Base-by-base conservation (phyloP, 2,113 vertebrate genomes). In the Dasyprocta punctata region DNA sequence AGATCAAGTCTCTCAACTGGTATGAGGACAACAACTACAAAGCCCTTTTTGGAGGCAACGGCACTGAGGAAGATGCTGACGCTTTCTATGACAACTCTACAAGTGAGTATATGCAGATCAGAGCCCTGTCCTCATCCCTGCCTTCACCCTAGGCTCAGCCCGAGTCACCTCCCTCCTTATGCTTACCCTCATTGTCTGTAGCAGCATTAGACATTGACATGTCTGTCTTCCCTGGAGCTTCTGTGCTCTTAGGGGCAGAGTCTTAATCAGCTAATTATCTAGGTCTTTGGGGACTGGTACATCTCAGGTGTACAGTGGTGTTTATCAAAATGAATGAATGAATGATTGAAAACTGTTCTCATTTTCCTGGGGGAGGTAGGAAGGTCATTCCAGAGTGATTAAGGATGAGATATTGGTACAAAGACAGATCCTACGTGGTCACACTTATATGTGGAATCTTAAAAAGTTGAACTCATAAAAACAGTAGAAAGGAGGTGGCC, bases 1-100 rank as follows among this genome's bases (percentile, higher is more conserved):
- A 99, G 98, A 99, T 99, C 97, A 99, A 99, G 97, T 99, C 99
- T 30, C 99, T 99, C 92, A 99, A 99, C 98, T 99, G 99, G 99
- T 99, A 99, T 0, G 99, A 99, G 96, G 99, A 99, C 98, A 99
- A 99, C 97, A 99, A 99, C 98, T 99, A 99, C 98, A 99, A 99
- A 98, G 99, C 99, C 3, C 97, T 99, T 16, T 99, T 99, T 3
- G 99, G 99, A 98, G 98, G 98, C 94, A 99, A 99, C 1, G 95
- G 81, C 97, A 99, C 98, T 0, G 99, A 99, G 49, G 99, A 99
- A 0, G 99, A 99, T 13, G 49, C 97, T 16, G 84, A 97, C 22
- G 95, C 97, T 83, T 98, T 98, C 96, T 99, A 99, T 38, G 99
- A 99, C 97, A 99, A 99, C 73, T 98, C 98, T 24, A 99, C 99